Percentiles rank a stretch among this genome's conserved stretches.
Conservation (phyloP, 2,797 vertebrate species). For the Antennarius maculatus region DNA sequence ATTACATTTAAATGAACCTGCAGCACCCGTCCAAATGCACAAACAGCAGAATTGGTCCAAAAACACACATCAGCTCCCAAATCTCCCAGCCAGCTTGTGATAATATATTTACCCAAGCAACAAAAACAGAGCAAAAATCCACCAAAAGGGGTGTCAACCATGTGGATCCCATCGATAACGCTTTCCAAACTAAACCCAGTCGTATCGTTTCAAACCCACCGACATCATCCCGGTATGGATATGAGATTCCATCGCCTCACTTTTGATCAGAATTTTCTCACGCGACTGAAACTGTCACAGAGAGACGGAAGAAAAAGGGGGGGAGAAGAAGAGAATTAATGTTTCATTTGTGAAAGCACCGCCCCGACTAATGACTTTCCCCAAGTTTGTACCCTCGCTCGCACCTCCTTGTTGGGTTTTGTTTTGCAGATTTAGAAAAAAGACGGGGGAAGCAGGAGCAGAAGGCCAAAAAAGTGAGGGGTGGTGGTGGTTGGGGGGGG, state of each 20-base stretch:
- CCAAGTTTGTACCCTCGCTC: slow-evolving; percentile 54
- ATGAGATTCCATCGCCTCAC: slow-evolving; percentile 62
- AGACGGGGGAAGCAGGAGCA: slow-evolving; percentile 22
- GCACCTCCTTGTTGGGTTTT: slow-evolving; percentile 61
- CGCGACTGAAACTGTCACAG: slow-evolving; percentile 51
- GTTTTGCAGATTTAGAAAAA: slow-evolving; percentile 64
- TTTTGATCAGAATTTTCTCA: slow-evolving; percentile 69
- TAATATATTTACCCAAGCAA: slow-evolving; percentile 33
- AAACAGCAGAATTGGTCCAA: too few relatives aligned
- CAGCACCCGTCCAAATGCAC: neutral
- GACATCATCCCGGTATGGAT: slow-evolving; percentile 54
- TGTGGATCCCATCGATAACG: slow-evolving; percentile 18
- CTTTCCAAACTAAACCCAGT: slow-evolving; percentile 8
- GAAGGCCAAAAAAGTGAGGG: too few relatives aligned
- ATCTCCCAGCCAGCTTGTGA: slow-evolving; percentile 16
- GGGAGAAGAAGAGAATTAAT: slow-evolving; percentile 50
- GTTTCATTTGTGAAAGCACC: slow-evolving; percentile 69
- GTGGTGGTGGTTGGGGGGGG: neutral
- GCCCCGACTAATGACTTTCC: slow-evolving; percentile 64
- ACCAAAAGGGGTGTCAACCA: slow-evolving; percentile 12
- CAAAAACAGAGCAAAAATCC: neutral
- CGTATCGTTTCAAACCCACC: slow-evolving; percentile 58
- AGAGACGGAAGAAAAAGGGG: neutral
- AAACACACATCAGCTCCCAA: neutral
- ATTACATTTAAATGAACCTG: slow-evolving; percentile 9